A percentile compares a stretch with the other conserved stretches of the same genome.
These are phyloP conservation scores for Sesamia nonagrioides DNA, from an alignment of 1,140 invertebrate species.

Conservation along the genomic window DNA sequence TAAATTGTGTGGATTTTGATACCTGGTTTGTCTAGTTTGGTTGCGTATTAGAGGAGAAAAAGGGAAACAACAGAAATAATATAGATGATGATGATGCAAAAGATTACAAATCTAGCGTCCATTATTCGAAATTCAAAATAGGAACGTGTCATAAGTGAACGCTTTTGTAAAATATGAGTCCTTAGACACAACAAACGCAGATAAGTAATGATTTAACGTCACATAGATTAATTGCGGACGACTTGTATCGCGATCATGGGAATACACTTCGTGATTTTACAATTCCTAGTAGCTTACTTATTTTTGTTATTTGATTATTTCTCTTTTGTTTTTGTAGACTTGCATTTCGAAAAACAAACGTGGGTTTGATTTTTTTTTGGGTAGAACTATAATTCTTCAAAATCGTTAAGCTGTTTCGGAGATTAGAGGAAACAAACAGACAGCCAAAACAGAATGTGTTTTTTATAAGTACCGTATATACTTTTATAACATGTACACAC, in stretches of 20 bases:
- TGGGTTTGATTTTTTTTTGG: no score
- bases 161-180: slow-evolving; percentile 36
- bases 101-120: background rate
- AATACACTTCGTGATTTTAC: slow-evolving; percentile 7
- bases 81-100: background rate
- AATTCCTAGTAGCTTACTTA: slow-evolving; percentile 4
- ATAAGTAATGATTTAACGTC: slow-evolving; percentile 50
- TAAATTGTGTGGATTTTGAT: no score
- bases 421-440: no score
- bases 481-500: no score
- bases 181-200: slow-evolving; percentile 31
- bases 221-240: slow-evolving; percentile 39
- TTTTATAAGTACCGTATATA: no score
- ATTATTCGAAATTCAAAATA: slow-evolving; percentile 28
- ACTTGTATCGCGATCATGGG: slow-evolving; percentile 6
- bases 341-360: no score
- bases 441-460: no score
- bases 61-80: slow-evolving; percentile 12
- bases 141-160: background rate
- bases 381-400: no score
- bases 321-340: background rate
- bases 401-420: no score
- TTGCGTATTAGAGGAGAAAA: no score
- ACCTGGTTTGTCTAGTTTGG: no score
- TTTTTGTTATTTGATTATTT: background rate